Percentiles rank a stretch among this genome's conserved stretches.
phyloP scores from a whole-genome alignment of 2,113 vertebrate species.

The Gobius niger region DNA sequence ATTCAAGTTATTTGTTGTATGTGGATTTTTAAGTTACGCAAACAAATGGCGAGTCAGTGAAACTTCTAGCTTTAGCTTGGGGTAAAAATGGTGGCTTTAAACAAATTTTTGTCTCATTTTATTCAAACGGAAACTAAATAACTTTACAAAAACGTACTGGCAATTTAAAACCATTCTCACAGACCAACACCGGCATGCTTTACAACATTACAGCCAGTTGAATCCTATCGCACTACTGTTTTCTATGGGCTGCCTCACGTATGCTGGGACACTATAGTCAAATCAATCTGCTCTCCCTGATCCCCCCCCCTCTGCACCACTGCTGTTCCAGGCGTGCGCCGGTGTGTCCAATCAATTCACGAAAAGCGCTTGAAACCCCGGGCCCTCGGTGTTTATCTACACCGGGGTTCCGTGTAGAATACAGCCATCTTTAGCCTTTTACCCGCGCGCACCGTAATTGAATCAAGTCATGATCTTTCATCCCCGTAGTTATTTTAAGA shows the following conservation, averaged over 20 bases:
- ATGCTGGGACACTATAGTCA: constrained; percentile 25
- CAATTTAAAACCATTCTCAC: too few species aligned
- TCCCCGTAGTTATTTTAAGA: constrained; percentile 79
- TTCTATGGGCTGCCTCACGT: not conserved
- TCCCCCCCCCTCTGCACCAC: too few species aligned
- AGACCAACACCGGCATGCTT: too few species aligned
- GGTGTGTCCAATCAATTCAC: constrained; percentile 25
- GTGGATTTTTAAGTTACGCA: too few species aligned
- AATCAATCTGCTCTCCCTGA: constrained; percentile 2
- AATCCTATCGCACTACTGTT: not conserved
- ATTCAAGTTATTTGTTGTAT: too few species aligned
- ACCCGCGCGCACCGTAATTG: constrained; percentile 62
- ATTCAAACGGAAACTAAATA: too few species aligned
- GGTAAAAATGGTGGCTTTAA: too few species aligned
- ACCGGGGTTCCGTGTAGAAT: constrained; percentile 65
- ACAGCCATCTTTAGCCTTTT: constrained; percentile 72
- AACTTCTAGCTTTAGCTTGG: too few species aligned
- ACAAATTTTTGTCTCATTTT: too few species aligned
- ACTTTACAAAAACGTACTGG: too few species aligned
- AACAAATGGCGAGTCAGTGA: too few species aligned
- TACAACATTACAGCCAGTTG: not conserved
- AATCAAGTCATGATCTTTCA: constrained; percentile 78
- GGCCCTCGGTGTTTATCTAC: constrained; percentile 47
- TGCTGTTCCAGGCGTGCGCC: constrained; percentile 12
- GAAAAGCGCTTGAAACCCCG: constrained; percentile 40